Conservation (phyloP, 2,113 vertebrate genomes). For the Ceyx margarethae region DNA sequence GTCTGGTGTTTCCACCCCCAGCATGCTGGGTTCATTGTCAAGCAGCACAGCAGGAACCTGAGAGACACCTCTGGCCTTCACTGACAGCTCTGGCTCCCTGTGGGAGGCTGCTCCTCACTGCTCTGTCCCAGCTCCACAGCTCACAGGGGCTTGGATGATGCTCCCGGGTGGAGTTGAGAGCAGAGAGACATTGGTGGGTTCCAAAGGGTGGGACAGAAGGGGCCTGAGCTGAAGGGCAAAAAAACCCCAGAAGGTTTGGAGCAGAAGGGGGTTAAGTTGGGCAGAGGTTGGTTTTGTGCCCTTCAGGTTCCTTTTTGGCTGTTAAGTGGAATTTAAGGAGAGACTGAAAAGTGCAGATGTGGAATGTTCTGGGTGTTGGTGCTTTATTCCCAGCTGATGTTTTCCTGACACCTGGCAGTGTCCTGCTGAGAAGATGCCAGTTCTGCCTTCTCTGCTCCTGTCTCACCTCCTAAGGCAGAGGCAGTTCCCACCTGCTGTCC, state of each 20-base stretch:
- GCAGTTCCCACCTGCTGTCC: background rate
- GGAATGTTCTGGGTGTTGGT: background rate
- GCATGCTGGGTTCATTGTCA: background rate
- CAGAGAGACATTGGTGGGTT: background rate
- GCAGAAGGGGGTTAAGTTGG: background rate
- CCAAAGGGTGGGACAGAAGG: background rate
- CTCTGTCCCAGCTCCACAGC: fast-evolving
- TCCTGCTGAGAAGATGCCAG: background rate
- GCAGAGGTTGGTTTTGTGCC: background rate
- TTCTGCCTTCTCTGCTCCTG: background rate
- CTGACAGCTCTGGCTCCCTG: background rate
- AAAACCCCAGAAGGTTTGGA: background rate
- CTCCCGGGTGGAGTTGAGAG: background rate
- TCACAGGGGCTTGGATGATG: background rate
- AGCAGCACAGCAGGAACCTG: fast-evolving
- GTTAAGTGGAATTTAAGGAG: background rate
- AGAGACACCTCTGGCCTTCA: background rate
- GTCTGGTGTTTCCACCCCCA: fast-evolving
- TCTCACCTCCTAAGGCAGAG: background rate
- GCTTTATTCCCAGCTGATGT: background rate
- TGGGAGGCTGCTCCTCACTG: background rate
- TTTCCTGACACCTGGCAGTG: background rate
- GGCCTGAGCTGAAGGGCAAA: background rate
- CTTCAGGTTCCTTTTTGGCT: background rate
- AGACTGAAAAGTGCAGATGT: fast-evolving